Base-by-base conservation (phyloP, 1,140 invertebrate genomes). In the Halictus rubicundus region DNA sequence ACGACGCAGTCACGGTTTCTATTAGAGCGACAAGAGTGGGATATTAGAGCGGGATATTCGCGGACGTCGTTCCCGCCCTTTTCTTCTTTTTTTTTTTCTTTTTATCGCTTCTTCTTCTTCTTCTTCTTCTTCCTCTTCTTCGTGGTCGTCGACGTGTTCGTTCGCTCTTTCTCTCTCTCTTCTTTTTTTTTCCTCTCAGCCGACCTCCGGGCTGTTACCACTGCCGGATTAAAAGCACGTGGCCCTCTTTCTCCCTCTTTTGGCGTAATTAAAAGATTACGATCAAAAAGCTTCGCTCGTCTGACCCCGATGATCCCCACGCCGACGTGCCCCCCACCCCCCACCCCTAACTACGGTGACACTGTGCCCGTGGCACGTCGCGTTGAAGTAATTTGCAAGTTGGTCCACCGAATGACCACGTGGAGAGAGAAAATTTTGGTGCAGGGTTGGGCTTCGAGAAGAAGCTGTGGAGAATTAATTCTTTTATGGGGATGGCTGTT, bases 181-280 rank as follows among this genome's bases (percentile, higher is more conserved):
- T 14, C 39, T 25, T 4, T 27, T 14, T 25, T 16, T 14, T 59
- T n/a, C 12, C 49, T 10, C 49, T 8, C 19, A 21, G n/a, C 49
- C 2, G 7, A n/a, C 32, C 68, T 70, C 10, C n/a, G 8, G 60
- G 19, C 76, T 72, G 59, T 78, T 64, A 63, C 65, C 73, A 54
- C 32, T 57, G n/a, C 0, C 39, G 73, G 25, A 54, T 59, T 46
- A 49, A 68, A 68, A 16, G 32, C 49, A 16, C 21, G 21, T 25
- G 27, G 9, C 19, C 42, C 12, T 14, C 25, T 3, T 14, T 25
- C 46, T 16, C 39, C 19, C 14, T 57, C 54, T 54, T 46, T 19
- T n/a, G 46, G 21, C 49, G 63, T 75, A 84, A 85, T 84, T 84
- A 85, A 84, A 85, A 75, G 74, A 85, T 82, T 82, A 78, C 70